Percentiles rank a stretch among this genome's conserved stretches.
Conservation (phyloP, 1,140 invertebrate species). For the Platyura marginata region DNA sequence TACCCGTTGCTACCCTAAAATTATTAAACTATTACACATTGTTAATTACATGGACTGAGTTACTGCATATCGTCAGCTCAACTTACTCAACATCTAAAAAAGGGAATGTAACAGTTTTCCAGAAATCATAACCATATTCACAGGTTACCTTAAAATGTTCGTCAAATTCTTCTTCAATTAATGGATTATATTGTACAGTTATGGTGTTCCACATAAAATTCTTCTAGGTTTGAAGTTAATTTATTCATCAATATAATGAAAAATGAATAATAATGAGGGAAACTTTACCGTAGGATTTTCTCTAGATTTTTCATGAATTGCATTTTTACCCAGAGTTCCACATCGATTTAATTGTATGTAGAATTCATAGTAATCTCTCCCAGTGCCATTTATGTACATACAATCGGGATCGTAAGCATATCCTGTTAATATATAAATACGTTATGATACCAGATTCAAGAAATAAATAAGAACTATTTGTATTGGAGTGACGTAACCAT, state of each 20-base stretch:
- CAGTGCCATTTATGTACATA: constrained; percentile 87
- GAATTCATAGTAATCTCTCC: constrained; percentile 80
- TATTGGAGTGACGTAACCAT: too few species aligned
- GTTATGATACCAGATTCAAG: too few species aligned
- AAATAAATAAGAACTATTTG: too few species aligned
- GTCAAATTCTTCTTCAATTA: constrained; percentile 88
- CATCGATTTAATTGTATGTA: constrained; percentile 83
- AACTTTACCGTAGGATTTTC: constrained; percentile 59
- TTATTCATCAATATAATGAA: constrained; percentile 11
- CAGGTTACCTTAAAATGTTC: constrained; percentile 94
- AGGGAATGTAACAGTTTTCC: constrained; percentile 90
- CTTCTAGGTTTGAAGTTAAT: constrained; percentile 27
- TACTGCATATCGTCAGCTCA: too few species aligned
- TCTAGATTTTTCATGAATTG: constrained; percentile 61
- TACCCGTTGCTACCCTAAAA: constrained; percentile 72
- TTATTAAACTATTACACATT: too few species aligned
- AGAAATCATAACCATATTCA: constrained; percentile 90
- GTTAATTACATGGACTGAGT: too few species aligned
- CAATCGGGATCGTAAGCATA: constrained; percentile 88
- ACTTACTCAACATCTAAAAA: constrained; percentile 89
- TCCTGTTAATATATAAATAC: too few species aligned
- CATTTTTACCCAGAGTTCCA: constrained; percentile 75
- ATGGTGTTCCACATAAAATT: constrained; percentile 94
- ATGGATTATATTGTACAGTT: constrained; percentile 81
- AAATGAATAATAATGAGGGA: too few species aligned